Conservation (phyloP, 2,113 vertebrate genomes). For the Pseudorectes ferrugineus region DNA sequence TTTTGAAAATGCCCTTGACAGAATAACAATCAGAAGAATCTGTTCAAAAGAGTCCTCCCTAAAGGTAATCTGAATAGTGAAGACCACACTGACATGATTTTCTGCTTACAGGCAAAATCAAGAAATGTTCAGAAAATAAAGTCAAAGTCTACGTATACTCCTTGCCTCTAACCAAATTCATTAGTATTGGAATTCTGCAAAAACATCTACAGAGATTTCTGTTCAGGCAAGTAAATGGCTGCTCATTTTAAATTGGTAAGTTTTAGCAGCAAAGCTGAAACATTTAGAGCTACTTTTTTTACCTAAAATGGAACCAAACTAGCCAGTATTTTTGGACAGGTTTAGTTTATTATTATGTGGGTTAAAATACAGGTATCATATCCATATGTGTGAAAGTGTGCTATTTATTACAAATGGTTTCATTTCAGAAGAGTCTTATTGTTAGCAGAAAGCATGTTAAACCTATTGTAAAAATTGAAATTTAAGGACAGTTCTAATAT, state of each 20-base stretch:
- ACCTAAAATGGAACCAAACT: neutral
- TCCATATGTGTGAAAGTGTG: neutral
- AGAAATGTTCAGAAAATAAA: neutral
- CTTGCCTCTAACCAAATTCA: neutral
- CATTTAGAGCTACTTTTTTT: neutral
- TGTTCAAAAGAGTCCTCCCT: neutral
- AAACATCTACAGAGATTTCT: neutral
- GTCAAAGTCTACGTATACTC: neutral
- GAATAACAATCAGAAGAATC: neutral
- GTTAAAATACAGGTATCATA: neutral
- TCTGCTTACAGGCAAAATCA: conserved; percentile 1
- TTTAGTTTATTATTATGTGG: neutral
- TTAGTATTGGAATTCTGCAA: neutral
- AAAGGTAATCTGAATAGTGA: neutral
- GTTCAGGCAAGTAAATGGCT: neutral
- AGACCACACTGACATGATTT: neutral
- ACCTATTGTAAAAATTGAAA: neutral
- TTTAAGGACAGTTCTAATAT: neutral
- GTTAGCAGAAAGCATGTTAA: neutral
- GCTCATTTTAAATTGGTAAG: neutral
- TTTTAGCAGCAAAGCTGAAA: neutral
- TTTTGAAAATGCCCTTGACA: neutral
- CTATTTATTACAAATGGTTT: neutral
- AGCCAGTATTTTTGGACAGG: neutral
- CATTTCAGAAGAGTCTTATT: neutral